phyloP scores from a whole-genome alignment of 2,113 vertebrate genomes.

The Holacanthus passer region DNA sequence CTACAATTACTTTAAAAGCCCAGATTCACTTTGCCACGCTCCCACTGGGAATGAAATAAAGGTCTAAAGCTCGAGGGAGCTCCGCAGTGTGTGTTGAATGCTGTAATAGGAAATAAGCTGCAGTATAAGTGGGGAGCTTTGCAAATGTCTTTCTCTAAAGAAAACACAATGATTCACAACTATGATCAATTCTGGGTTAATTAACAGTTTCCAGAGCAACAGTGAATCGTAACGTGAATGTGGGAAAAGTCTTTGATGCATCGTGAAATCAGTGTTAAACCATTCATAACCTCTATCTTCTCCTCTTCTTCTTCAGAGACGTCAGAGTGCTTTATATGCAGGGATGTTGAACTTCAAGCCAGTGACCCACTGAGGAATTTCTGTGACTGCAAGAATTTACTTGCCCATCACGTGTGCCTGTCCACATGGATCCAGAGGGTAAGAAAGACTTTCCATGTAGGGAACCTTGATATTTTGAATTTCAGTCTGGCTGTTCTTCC shows the following conservation, averaged over 20 bases:
- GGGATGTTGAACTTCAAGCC: constrained; percentile 81
- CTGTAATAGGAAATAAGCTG: constrained; percentile 22
- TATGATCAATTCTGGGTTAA: background rate
- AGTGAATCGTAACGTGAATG: constrained; percentile 17
- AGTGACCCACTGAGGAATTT: constrained; percentile 82
- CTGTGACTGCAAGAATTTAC: constrained; percentile 81
- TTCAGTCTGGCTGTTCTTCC: constrained; percentile 6
- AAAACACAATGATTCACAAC: background rate
- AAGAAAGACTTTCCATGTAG: constrained; percentile 27
- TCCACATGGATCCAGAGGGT: constrained; percentile 83
- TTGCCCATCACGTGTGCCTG: constrained; percentile 77
- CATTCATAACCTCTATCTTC: constrained; percentile 36
- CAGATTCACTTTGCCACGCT: constrained; percentile 17
- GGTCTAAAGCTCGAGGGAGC: constrained; percentile 18
- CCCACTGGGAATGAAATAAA: constrained; percentile 36
- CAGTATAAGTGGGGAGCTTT: constrained; percentile 27
- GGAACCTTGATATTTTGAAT: constrained; percentile 42
- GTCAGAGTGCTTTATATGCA: constrained; percentile 89
- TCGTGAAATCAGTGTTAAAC: constrained; percentile 34
- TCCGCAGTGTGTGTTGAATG: constrained; percentile 16
- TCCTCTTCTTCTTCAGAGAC: constrained; percentile 82
- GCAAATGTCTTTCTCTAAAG: background rate
- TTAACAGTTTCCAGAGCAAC: background rate
- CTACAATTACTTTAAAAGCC: constrained; percentile 9
- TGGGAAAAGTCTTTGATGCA: constrained; percentile 25